Percentiles rank a stretch among this genome's conserved stretches.
phyloP scores from a whole-genome alignment of 2,888 invertebrate genomes.

The Drosophila nr. perissopoda region DNA sequence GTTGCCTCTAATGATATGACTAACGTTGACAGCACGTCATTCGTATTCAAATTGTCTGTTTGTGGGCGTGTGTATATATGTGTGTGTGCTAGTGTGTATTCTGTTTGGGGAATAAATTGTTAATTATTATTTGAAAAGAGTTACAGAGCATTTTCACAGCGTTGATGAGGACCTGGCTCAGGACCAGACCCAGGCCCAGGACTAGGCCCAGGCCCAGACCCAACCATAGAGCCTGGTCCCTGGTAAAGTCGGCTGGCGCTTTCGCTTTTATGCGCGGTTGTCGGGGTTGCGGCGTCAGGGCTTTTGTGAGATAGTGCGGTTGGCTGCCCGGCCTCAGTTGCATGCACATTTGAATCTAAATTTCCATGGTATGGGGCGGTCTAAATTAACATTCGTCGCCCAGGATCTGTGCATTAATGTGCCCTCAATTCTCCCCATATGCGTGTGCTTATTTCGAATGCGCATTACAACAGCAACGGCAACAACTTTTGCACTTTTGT shows the following conservation, averaged over 20 bases:
- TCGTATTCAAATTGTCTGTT: constrained; percentile 67
- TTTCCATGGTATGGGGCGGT: constrained; percentile 50
- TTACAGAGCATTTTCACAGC: constrained; percentile 65
- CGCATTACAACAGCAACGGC: constrained; percentile 71
- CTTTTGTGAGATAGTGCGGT: constrained; percentile 57
- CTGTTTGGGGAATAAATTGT: constrained; percentile 80
- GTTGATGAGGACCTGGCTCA: constrained; percentile 40
- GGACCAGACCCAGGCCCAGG: background rate
- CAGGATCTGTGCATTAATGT: constrained; percentile 71
- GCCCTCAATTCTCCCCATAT: constrained; percentile 73
- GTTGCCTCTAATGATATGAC: constrained; percentile 82
- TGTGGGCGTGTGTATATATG: constrained; percentile 31
- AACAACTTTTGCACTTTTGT: constrained; percentile 56
- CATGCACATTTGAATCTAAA: constrained; percentile 74
- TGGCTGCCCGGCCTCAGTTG: constrained; percentile 49
- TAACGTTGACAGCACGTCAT: constrained; percentile 76
- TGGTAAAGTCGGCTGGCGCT: constrained; percentile 35
- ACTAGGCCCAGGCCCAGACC: constrained; percentile 2
- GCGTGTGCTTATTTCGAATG: constrained; percentile 81
- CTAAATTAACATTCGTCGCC: constrained; percentile 74
- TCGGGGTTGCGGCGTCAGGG: constrained; percentile 28
- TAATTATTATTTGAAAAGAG: constrained; percentile 81
- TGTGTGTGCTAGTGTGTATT: constrained; percentile 35
- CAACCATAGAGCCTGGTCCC: background rate
- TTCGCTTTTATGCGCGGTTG: constrained; percentile 48